phyloP scores from a whole-genome alignment of 2,888 invertebrate genomes.

The Masnerella sp. region DNA sequence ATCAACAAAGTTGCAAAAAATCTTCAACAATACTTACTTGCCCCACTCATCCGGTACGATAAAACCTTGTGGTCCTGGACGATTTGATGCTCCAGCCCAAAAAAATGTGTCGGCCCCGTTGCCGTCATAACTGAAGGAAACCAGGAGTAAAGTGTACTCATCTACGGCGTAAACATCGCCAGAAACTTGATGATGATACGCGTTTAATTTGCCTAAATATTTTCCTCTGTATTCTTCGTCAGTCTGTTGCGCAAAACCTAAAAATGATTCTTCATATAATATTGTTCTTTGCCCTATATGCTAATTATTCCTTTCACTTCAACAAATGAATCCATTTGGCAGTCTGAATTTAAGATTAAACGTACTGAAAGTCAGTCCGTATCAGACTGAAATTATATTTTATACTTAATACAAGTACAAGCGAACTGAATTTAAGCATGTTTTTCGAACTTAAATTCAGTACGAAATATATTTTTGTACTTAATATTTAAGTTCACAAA shows the following conservation, averaged over 20 bases:
- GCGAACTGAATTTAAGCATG: too few species aligned
- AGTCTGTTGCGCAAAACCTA: constrained; percentile 79
- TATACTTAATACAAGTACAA: too few species aligned
- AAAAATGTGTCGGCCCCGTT: constrained; percentile 95
- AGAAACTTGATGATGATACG: constrained; percentile 94
- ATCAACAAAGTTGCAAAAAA: neutral
- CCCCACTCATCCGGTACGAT: constrained; percentile 93
- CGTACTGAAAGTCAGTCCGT: too few species aligned
- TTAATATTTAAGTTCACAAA: too few species aligned
- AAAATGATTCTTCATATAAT: too few species aligned
- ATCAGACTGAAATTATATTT: too few species aligned
- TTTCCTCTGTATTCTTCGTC: constrained; percentile 89
- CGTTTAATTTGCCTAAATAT: constrained; percentile 90
- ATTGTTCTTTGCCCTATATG: too few species aligned
- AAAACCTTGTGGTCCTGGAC: constrained; percentile 94
- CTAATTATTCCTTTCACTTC: too few species aligned
- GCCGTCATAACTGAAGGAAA: constrained; percentile 92
- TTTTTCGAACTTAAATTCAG: too few species aligned
- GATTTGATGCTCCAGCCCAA: constrained; percentile 92
- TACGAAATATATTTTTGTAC: too few species aligned
- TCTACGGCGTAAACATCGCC: constrained; percentile 94
- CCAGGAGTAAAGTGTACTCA: constrained; percentile 88
- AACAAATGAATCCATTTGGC: too few species aligned
- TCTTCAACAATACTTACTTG: constrained; percentile 81
- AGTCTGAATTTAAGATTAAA: too few species aligned